These are phyloP conservation scores for Octonoba sinensis DNA, from an alignment of 2,888 invertebrate species.

Conservation along the genomic window DNA sequence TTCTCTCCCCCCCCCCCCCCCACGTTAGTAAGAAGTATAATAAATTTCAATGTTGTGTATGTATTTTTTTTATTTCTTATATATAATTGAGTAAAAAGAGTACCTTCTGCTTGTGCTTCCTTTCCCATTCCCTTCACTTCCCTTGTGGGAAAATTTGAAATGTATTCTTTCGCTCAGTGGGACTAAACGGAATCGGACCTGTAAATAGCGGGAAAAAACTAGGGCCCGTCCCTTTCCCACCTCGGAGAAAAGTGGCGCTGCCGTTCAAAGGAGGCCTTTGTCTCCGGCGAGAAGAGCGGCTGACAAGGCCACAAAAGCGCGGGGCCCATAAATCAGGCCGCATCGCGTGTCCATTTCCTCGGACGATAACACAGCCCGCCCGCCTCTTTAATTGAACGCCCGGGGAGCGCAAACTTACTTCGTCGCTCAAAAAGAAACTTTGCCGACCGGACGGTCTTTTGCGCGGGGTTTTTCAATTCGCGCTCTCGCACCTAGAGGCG, in stretches of 20 bases:
- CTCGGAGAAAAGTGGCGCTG: conserved; percentile 52
- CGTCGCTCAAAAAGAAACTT: too few species aligned
- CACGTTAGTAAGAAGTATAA: too few species aligned
- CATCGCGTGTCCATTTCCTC: conserved; percentile 42
- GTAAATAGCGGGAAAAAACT: background rate
- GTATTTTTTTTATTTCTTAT: too few species aligned
- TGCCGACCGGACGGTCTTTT: background rate
- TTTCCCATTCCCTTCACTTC: too few species aligned
- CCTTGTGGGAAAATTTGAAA: too few species aligned
- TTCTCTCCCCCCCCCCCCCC: too few species aligned
- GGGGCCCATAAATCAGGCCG: conserved; percentile 59
- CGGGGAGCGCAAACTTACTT: background rate
- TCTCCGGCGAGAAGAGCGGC: conserved; percentile 47
- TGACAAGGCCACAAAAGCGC: conserved; percentile 61
- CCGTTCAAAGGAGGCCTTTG: conserved; percentile 54
- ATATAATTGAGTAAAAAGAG: too few species aligned
- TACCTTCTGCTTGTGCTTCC: too few species aligned
- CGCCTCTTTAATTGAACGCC: conserved; percentile 50
- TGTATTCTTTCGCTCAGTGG: too few species aligned
- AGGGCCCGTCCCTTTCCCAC: background rate
- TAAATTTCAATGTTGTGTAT: too few species aligned
- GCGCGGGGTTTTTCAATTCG: too few species aligned
- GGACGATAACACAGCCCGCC: conserved; percentile 32
- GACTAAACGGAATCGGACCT: background rate
- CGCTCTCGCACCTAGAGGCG: conserved; percentile 7